A percentile compares a stretch with the other conserved stretches of the same genome.
Evolutionary conservation across 2,888 invertebrate species (phyloP).

Genomic region (Drosophila subsilvestris): DNA sequence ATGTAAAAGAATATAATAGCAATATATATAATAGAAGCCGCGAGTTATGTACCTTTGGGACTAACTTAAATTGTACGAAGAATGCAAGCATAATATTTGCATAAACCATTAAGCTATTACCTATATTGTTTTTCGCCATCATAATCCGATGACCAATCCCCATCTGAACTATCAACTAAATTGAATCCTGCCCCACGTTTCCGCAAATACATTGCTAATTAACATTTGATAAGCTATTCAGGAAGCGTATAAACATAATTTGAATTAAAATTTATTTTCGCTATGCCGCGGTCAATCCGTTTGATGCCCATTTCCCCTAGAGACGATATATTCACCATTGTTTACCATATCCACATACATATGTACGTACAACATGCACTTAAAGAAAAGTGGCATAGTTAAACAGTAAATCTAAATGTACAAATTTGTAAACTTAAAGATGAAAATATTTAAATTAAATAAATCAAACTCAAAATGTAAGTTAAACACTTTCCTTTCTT

Average conservation of each 20-base stretch:
- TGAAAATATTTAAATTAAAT: no score
- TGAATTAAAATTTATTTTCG: constrained; percentile 30
- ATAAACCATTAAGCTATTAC: neutral
- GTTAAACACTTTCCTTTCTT: no score
- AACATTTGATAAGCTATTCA: constrained; percentile 25
- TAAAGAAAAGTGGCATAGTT: no score
- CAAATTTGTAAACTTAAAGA: no score
- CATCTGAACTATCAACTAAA: neutral
- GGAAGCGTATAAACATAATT: constrained; percentile 21
- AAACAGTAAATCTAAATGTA: no score
- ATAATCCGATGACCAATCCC: neutral
- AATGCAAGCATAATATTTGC: no score
- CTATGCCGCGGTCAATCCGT: constrained; percentile 7
- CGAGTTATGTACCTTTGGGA: neutral
- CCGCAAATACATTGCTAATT: constrained; percentile 38
- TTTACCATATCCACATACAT: constrained; percentile 6
- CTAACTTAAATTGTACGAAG: neutral
- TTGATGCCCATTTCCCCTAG: constrained; percentile 31
- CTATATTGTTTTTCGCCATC: neutral
- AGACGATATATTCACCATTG: constrained; percentile 35
- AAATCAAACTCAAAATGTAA: no score
- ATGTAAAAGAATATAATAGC: no score
- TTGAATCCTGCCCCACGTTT: constrained; percentile 5
- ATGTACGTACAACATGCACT: neutral
- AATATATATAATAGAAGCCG: no score